These are phyloP conservation scores for Apeira syringaria DNA, from an alignment of 2,888 invertebrate genomes.

Conservation along the genomic window DNA sequence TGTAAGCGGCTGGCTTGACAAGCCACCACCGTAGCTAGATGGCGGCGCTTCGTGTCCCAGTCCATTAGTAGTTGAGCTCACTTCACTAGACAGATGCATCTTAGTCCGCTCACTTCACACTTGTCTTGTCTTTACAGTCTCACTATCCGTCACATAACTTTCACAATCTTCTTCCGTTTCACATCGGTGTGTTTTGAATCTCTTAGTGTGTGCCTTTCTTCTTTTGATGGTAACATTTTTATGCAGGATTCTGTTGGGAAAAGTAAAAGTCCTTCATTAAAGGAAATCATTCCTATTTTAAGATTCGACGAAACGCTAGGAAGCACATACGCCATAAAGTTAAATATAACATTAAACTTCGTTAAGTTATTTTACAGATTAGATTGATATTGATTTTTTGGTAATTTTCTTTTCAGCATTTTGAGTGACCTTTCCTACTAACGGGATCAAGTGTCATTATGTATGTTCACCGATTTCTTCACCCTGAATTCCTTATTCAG, in stretches of 20 bases:
- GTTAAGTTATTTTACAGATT: too few relatives aligned
- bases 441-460: too few relatives aligned
- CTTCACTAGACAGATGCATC: slow-evolving; percentile 93
- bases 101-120: slow-evolving; percentile 37
- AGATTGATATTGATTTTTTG: too few relatives aligned
- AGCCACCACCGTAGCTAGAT: slow-evolving; percentile 60
- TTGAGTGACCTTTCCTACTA: too few relatives aligned
- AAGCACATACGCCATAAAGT: too few relatives aligned
- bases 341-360: too few relatives aligned
- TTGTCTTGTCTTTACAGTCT: slow-evolving; percentile 40
- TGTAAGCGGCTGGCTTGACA: slow-evolving; percentile 86
- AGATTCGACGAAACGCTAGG: too few relatives aligned
- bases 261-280: neutral
- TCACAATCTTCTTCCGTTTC: slow-evolving; percentile 25
- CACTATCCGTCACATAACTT: slow-evolving; percentile 68
- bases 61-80: slow-evolving; percentile 87
- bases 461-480: too few relatives aligned
- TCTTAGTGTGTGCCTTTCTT: slow-evolving; percentile 10
- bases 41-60: slow-evolving; percentile 77
- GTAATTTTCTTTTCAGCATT: too few relatives aligned
- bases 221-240: slow-evolving; percentile 22
- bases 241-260: slow-evolving; percentile 1
- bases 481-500: too few relatives aligned
- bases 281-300: too few relatives aligned
- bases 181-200: slow-evolving; percentile 7